Conservation (phyloP, 53 echinoderm and acorn worm genomes). For the Holothuria leucospilota region DNA sequence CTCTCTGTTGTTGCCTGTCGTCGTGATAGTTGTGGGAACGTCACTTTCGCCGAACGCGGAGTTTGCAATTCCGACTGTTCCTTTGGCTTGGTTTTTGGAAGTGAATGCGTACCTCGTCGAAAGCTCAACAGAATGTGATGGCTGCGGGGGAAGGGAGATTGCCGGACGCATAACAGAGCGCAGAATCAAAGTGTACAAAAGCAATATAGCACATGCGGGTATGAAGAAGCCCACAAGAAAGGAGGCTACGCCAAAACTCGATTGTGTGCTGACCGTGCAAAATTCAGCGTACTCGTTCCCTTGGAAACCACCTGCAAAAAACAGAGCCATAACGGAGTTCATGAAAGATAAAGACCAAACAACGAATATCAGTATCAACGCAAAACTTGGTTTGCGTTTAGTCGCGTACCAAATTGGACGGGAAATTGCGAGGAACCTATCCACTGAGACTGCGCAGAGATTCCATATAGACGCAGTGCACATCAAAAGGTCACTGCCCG, state of each 20-base stretch:
- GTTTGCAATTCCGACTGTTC: no score
- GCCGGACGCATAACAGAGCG: conserved; percentile 39
- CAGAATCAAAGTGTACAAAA: conserved; percentile 73
- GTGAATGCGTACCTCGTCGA: no score
- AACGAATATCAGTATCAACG: conserved; percentile 60
- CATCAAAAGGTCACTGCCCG: conserved; percentile 76
- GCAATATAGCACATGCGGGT: conserved; percentile 66
- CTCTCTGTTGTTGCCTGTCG: no score
- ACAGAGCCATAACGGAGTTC: conserved; percentile 72
- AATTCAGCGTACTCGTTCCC: conserved; percentile 35
- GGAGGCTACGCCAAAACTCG: conserved; percentile 62
- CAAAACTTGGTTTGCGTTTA: conserved; percentile 76
- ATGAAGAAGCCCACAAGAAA: conserved; percentile 71
- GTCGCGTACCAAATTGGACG: conserved; percentile 81
- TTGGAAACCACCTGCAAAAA: conserved; percentile 79
- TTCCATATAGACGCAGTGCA: conserved; percentile 88
- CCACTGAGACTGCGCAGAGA: conserved; percentile 84
- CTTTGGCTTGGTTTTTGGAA: no score
- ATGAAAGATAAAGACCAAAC: conserved; percentile 77
- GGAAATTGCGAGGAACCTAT: conserved; percentile 82
- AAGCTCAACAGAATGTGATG: no score
- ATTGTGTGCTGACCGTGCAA: conserved; percentile 76
- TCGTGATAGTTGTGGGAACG: no score
- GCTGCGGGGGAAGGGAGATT: no score
- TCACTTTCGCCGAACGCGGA: no score